Evolutionary conservation across 2,797 vertebrate species (phyloP), one percentile per base, ranked within the genome.

Genomic region (Falco cherrug): DNA sequence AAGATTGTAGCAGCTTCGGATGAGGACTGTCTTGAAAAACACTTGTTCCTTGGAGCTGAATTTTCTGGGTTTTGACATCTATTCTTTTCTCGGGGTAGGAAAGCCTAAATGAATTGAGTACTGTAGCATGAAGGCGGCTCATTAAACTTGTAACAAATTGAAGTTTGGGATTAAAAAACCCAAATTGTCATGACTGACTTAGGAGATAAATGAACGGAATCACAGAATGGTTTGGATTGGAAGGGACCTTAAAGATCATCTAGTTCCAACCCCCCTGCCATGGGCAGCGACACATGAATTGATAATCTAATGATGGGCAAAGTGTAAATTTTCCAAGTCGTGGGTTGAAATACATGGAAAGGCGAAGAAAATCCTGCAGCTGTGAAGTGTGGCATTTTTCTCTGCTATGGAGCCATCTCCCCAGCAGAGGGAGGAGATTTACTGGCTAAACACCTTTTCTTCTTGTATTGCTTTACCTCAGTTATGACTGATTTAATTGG

Each of bases 351-450:
- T 21, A 6, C 2, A 2, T 10, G 21, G 57, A 26, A 79, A 41
- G 43, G 28, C 4, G 6, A 16, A 57, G 69, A 19, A 50, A 25
- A n/a, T 4, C 19, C 76, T 71, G 65, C 39, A 43, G 47, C 80
- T 87, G 39, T 29, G 24, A 48, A 18, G 3, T 10, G 60, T 20
- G 54, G 6, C 20, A 3, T 57, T 94, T 28, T 33, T 7, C 29
- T 79, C 29, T 96, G 93, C 76, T 84, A 16, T 59, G 56, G 73
- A 96, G 35, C 60, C 56, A 20, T 79, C 28, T 78, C 67, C 78
- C 96, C 96, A 95, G 93, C 78, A 97, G 97, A 96, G 93, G 93
- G 95, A 87, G 95, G 57, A 94, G 67, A 63, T 56, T 43, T 43
- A 57, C 74, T 8, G 15, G 11, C 51, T 57, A n/a, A 83, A 2